Evolutionary conservation across 1,140 invertebrate genomes (phyloP), one percentile per base, ranked within the genome.

Genomic region (Heliconius melpomene): DNA sequence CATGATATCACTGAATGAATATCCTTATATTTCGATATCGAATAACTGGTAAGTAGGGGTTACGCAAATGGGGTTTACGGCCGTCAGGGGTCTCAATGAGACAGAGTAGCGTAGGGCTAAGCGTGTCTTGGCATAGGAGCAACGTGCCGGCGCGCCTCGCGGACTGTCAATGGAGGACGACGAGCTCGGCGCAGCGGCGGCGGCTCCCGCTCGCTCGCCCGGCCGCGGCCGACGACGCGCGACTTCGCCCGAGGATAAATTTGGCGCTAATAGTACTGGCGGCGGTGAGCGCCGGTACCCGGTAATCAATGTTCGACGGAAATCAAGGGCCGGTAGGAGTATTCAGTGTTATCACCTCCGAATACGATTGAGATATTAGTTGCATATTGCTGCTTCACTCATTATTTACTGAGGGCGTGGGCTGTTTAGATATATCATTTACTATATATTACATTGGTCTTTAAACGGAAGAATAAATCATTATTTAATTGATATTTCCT

Each of bases 291-390:
- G 90, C 89, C 89, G 90, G 89, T 92, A 93, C 89, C 89, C 89
- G 90, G 89, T 92, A 93, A 94, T 94, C 93, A 93, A 93, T 94
- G 92, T 91, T 93, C 89, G 88, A 89, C 88, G 88, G 88, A 92
- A 91, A 92, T 91, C 86, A 87, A 89, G 89, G 86, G 81, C 77
- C 80, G 87, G 79, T 83, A 86, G 80, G 79, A 87, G 87, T 46
- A 16, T 46, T 46, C 40, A 5, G 40, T 88, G 86, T 87, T 85
- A 78, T 83, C 82, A 78, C 72, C 73, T 46, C 78, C 73, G 72
- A 84, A 72, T 70, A 72, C 77, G 57, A 80, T 77, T 79, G 79
- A 80, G 77, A 57, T 81, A 60, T 74, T 38, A 40, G 71, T 26
- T 66, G 60, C 60, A 29, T 66, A 13, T 66, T 29, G 23, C 0